Evolutionary conservation across 2,113 vertebrate species (phyloP), one percentile per base, ranked within the genome.

Genomic region (Zosterops japonicus): DNA sequence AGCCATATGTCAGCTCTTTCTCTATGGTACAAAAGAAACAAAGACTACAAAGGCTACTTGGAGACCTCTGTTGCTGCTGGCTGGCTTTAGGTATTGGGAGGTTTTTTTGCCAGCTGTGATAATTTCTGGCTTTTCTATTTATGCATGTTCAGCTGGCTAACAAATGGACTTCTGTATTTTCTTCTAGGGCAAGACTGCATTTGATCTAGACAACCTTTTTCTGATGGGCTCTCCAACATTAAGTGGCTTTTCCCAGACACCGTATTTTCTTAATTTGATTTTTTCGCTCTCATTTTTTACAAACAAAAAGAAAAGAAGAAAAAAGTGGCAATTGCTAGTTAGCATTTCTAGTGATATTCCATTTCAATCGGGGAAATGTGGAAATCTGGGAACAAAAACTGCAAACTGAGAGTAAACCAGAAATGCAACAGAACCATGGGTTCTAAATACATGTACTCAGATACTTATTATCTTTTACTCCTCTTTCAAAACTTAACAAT

Each of bases 1-100:
- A 93, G 82, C 85, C 82, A 83, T 86, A 86, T 75, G 91, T 83
- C 84, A 88, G 64, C 67, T 86, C 69, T 46, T 93, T 91, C 67
- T 89, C 33, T 83, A 7, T 28, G 19, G 29, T 36, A 90, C 71
- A 70, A 83, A 93, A 83, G 84, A 87, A 88, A 86, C 85, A 94
- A 90, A 87, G 71, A 46, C 84, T 85, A 76, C 89, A 91, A 89
- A 91, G 57, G 50, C 84, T 88, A 44, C 63, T 88, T 90, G 89
- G 53, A 83, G 55, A 85, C 81, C 41, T 95, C 65, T 3, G 3
- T 44, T 80, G 55, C 36, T 80, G 11, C 52, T 84, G 55, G 52
- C 52, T 78, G 52, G 36, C 22, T 77, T 89, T 80, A 74, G 39
- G 35, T 70, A 86, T 7, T 22, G 35, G 17, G 39, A 63, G 1